Conservation (phyloP, 2,888 invertebrate genomes). For the Brachynemurus nebulosus region DNA sequence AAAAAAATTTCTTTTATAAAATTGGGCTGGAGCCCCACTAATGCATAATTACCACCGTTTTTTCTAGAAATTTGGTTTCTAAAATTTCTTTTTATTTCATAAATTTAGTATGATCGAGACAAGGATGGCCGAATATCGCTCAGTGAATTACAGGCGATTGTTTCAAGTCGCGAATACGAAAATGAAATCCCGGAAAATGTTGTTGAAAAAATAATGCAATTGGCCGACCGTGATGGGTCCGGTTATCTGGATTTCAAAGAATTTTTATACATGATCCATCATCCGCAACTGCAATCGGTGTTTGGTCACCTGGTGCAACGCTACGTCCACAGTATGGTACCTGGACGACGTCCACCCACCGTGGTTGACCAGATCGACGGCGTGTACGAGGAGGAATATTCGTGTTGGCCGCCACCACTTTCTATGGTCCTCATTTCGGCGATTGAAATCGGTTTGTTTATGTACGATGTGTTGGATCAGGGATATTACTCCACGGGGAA, state of each 20-base stretch:
- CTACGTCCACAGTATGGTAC: constrained; percentile 31
- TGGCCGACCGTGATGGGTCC: constrained; percentile 49
- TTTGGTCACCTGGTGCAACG: constrained; percentile 49
- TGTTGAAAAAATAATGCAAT: constrained; percentile 48
- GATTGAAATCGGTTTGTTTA: constrained; percentile 63
- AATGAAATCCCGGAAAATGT: constrained; percentile 55
- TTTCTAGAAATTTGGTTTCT: no score
- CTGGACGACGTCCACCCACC: constrained; percentile 17
- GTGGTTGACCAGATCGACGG: constrained; percentile 40
- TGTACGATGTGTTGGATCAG: constrained; percentile 20
- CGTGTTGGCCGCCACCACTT: constrained; percentile 81
- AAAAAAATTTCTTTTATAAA: no score
- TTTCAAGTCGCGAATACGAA: constrained; percentile 43
- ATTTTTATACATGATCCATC: constrained; percentile 55
- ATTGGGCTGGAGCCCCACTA: no score
- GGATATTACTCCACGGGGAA: constrained; percentile 51
- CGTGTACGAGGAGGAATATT: constrained; percentile 81
- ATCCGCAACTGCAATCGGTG: constrained; percentile 44
- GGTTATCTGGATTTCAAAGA: constrained; percentile 56
- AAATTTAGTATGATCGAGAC: constrained; percentile 61
- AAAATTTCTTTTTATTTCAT: no score
- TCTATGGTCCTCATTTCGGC: constrained; percentile 85
- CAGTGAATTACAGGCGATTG: constrained; percentile 46
- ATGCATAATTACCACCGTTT: no score
- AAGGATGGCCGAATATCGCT: constrained; percentile 55